These are phyloP conservation scores for Diplodus sargus DNA, from an alignment of 2,797 vertebrate genomes.

Conservation along the genomic window DNA sequence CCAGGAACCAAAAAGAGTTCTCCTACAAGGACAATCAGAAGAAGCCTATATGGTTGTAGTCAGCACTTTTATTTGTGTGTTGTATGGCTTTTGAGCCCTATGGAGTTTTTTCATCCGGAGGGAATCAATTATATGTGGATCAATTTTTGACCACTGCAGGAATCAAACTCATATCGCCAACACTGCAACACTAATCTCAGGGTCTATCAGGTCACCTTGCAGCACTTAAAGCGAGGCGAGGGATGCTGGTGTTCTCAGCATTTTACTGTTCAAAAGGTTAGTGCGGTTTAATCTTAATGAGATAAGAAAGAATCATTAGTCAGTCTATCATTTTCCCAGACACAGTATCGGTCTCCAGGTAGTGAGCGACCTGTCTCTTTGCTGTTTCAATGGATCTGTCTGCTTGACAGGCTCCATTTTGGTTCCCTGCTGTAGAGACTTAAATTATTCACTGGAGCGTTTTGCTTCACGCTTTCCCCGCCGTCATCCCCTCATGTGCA, in stretches of 20 bases:
- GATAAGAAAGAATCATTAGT: conserved; percentile 64
- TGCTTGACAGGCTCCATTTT: conserved; percentile 80
- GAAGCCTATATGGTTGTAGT: no score
- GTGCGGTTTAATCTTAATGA: conserved; percentile 53
- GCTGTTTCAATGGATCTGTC: conserved; percentile 73
- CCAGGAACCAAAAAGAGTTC: no score
- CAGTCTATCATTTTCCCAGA: conserved; percentile 51
- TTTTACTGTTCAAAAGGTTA: conserved; percentile 51
- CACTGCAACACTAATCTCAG: conserved; percentile 18
- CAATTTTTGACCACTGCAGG: conserved; percentile 50
- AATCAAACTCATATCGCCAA: conserved; percentile 37
- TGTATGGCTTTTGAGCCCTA: conserved; percentile 15
- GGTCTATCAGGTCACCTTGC: conserved; percentile 51
- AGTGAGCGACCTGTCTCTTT: conserved; percentile 65
- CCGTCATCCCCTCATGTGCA: conserved; percentile 48
- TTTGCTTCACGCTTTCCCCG: conserved; percentile 76
- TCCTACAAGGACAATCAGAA: no score
- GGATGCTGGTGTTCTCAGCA: conserved; percentile 35
- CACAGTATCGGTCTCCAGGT: conserved; percentile 62
- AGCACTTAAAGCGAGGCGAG: conserved; percentile 25
- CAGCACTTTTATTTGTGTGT: neutral
- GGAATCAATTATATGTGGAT: conserved; percentile 33
- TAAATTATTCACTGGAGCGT: conserved; percentile 85
- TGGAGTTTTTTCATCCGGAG: conserved; percentile 13
- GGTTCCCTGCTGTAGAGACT: conserved; percentile 75